These are phyloP conservation scores for Synanthedon formicaeformis DNA, from an alignment of 2,888 invertebrate genomes.

Conservation along the genomic window DNA sequence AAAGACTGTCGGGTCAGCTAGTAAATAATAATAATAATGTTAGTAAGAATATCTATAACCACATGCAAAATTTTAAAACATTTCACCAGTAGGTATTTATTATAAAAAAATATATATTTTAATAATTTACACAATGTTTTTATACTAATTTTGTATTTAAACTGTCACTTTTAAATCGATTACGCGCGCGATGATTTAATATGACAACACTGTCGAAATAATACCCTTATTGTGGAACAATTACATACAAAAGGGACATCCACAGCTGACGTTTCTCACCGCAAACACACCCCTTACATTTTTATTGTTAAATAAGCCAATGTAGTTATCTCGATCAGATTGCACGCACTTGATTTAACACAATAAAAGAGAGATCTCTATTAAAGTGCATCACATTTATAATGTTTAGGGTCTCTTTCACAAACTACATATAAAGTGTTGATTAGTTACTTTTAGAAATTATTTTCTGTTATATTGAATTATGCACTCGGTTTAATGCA, in stretches of 20 bases:
- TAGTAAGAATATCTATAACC: too few relatives aligned
- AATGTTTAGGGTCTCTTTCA: too few relatives aligned
- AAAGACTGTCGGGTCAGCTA: too few relatives aligned
- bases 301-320: conserved; percentile 12
- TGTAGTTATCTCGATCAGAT: conserved; percentile 12
- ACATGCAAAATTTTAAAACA: too few relatives aligned
- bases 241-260: conserved; percentile 32
- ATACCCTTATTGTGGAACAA: conserved; percentile 42
- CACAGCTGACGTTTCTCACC: conserved; percentile 40
- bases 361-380: conserved; percentile 1
- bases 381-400: neutral
- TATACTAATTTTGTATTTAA: conserved; percentile 1
- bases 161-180: conserved; percentile 39
- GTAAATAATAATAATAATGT: too few relatives aligned
- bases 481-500: too few relatives aligned
- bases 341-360: conserved; percentile 12
- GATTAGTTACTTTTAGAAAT: too few relatives aligned
- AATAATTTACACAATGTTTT: too few relatives aligned
- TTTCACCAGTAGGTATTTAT: too few relatives aligned
- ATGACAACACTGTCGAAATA: conserved; percentile 53
- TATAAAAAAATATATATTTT: too few relatives aligned
- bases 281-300: conserved; percentile 15
- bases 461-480: too few relatives aligned
- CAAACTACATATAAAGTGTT: too few relatives aligned
- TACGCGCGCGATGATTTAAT: conserved; percentile 50